phyloP scores from a whole-genome alignment of 2,888 invertebrate species.

The Hypolimnas misippus region DNA sequence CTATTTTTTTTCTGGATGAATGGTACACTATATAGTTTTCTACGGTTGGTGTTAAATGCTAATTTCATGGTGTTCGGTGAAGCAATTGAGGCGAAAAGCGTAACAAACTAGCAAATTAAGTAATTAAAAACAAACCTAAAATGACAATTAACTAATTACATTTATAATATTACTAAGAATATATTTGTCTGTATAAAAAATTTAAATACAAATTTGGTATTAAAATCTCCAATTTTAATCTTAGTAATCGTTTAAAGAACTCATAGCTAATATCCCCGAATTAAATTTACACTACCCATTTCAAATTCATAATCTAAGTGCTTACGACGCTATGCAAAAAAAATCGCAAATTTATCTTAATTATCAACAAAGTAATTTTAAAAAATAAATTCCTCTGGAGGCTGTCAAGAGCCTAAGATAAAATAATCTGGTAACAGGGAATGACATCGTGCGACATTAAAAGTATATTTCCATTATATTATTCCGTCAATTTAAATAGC shows the following conservation, averaged over 20 bases:
- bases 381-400: conserved; percentile 28
- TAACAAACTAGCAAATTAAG: too few species aligned
- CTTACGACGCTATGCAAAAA: background rate
- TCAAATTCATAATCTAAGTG: background rate
- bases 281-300: background rate
- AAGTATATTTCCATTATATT: conserved; percentile 32
- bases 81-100: too few species aligned
- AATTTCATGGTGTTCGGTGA: too few species aligned
- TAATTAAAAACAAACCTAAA: too few species aligned
- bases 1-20: too few species aligned
- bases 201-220: too few species aligned
- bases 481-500: too few species aligned
- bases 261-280: background rate
- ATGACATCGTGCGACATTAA: conserved; percentile 32
- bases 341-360: conserved; percentile 14
- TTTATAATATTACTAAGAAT: too few species aligned
- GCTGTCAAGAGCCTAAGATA: conserved; percentile 39
- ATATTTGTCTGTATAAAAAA: too few species aligned
- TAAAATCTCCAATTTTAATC: background rate
- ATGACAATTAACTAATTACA: too few species aligned
- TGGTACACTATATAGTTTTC: too few species aligned
- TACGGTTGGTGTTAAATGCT: too few species aligned
- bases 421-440: conserved; percentile 39
- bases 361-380: conserved; percentile 23
- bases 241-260: background rate